Percentiles rank a stretch among this genome's conserved stretches.
Conservation (phyloP, 2,797 vertebrate species). For the Rhyacichthys aspro region DNA sequence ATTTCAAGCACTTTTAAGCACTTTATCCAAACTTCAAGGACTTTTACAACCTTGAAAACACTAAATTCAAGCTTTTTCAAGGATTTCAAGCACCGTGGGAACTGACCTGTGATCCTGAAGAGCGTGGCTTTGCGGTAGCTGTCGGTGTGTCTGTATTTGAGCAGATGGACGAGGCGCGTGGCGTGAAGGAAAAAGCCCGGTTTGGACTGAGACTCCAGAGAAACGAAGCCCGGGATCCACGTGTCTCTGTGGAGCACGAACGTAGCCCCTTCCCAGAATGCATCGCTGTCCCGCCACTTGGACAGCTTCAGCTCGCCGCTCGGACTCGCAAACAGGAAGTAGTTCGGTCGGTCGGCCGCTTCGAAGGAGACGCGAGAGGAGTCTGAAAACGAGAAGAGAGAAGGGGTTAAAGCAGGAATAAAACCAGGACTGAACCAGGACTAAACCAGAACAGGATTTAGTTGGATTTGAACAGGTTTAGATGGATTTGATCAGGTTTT, state of each 20-base stretch:
- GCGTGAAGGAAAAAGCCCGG: conserved; percentile 87
- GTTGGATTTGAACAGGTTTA: background rate
- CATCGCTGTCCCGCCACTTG: conserved; percentile 84
- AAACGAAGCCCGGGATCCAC: conserved; percentile 87
- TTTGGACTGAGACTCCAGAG: conserved; percentile 88
- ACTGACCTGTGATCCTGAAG: conserved; percentile 89
- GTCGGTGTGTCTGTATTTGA: conserved; percentile 85
- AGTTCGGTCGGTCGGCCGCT: conserved; percentile 90
- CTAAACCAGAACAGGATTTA: background rate
- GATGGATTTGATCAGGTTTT: too few species aligned
- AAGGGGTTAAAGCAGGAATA: background rate
- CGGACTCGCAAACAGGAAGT: conserved; percentile 83
- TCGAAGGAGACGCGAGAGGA: conserved; percentile 90
- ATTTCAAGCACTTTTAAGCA: too few species aligned
- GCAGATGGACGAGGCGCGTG: conserved; percentile 79
- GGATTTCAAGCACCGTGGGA: too few species aligned
- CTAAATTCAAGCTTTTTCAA: too few species aligned
- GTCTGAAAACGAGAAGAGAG: conserved; percentile 75
- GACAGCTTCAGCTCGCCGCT: conserved; percentile 82
- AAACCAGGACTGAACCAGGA: background rate
- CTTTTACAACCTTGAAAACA: too few species aligned
- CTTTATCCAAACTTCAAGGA: too few species aligned
- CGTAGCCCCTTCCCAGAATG: conserved; percentile 87
- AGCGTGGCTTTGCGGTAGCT: conserved; percentile 87
- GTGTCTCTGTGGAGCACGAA: conserved; percentile 89